phyloP scores from a whole-genome alignment of 2,113 vertebrate genomes.

The Myrmecobius fasciatus region DNA sequence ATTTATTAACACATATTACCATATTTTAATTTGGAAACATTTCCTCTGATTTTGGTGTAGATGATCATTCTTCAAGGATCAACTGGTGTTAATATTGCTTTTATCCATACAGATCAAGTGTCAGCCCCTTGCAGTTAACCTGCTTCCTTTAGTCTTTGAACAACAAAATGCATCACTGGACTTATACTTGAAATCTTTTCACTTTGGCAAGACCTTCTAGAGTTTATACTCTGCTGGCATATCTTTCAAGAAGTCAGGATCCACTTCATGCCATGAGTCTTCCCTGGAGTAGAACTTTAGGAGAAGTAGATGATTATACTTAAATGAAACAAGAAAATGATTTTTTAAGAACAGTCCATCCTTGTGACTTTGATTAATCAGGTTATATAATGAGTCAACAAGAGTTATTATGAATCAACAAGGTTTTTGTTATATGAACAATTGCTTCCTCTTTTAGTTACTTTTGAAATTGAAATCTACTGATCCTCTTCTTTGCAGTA shows the following conservation, averaged over 20 bases:
- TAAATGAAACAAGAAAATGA: slow-evolving; percentile 29
- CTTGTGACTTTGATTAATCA: slow-evolving; percentile 28
- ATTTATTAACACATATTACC: not conserved
- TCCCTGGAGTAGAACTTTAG: not conserved
- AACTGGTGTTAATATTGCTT: not conserved
- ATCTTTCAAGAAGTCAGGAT: not conserved
- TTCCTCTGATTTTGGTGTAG: not conserved
- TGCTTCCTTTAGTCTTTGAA: not conserved
- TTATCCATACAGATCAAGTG: not conserved
- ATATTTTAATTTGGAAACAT: not conserved
- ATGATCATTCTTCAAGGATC: not conserved
- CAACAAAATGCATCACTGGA: not conserved
- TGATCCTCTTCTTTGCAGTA: slow-evolving; percentile 12
- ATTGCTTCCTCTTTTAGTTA: slow-evolving; percentile 19
- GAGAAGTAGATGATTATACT: not conserved
- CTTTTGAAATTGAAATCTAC: slow-evolving; percentile 50
- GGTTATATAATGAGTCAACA: too few species aligned
- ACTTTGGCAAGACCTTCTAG: not conserved
- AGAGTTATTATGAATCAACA: slow-evolving; percentile 13
- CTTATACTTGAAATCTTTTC: not conserved
- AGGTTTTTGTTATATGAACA: slow-evolving; percentile 34
- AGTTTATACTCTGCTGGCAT: not conserved
- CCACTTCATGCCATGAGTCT: not conserved
- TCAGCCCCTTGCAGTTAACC: not conserved
- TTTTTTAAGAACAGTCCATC: slow-evolving; percentile 32